Conservation (phyloP, 1,140 invertebrate species). For the Procambarus virginalis region DNA sequence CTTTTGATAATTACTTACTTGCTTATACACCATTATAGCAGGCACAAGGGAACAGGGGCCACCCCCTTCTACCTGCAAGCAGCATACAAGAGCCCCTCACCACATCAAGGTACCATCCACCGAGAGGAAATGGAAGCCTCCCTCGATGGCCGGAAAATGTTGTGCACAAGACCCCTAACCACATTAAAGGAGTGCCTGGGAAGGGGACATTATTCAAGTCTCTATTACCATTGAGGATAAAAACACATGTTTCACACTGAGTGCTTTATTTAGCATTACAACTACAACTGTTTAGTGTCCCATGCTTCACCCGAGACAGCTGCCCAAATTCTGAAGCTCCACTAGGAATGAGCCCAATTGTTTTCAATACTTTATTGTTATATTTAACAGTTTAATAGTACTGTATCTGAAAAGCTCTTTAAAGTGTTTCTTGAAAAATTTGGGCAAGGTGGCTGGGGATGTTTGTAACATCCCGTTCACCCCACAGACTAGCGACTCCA, state of each 20-base stretch:
- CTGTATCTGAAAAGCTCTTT: background rate
- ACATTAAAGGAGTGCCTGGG: no score
- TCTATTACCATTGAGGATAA: no score
- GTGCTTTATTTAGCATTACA: conserved; percentile 54
- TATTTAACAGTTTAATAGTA: background rate
- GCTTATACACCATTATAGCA: no score
- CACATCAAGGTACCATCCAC: no score
- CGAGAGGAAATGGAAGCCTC: no score
- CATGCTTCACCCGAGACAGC: conserved; percentile 51
- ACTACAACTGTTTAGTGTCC: conserved; percentile 62
- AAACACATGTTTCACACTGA: conserved; percentile 23
- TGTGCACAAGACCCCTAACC: no score
- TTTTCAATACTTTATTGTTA: background rate
- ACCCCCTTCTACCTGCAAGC: no score
- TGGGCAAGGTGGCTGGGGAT: conserved; percentile 24
- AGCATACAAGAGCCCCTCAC: no score
- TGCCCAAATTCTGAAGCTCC: conserved; percentile 30
- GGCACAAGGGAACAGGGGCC: no score
- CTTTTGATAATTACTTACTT: no score
- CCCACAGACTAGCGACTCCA: conserved; percentile 56
- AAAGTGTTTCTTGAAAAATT: conserved; percentile 33
- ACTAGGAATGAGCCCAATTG: conserved; percentile 2
- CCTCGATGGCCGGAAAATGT: no score
- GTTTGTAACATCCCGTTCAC: conserved; percentile 51
- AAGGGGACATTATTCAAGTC: no score